Evolutionary conservation across 2,888 invertebrate genomes (phyloP), one percentile per base, ranked within the genome.

Genomic region (Sinelater perroti): DNA sequence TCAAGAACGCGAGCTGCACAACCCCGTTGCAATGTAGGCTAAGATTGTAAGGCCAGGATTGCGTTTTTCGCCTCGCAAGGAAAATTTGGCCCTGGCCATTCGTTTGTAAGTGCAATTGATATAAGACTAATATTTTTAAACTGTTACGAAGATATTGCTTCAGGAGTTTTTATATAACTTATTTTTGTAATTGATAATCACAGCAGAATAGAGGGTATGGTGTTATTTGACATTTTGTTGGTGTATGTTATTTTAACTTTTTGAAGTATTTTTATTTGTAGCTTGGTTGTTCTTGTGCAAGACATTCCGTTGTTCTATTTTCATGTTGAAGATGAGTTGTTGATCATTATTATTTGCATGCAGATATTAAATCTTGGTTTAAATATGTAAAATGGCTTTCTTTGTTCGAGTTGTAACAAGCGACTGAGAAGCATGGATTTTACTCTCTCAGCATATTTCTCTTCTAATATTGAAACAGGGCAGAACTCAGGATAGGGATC

Each of bases 111-210:
- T 40, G 40, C 40, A 40, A 40, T 40, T 14, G 24, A 40, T 40
- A 14, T 40, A 40, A 40, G 40, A 40, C 40, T 40, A 24, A 40
- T n/a, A n/a, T 24, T 13, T 40, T 40, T 40, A n/a, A 3, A 35
- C 24, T 40, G 8, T 18, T 24, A 4, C 13, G 11, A 11, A 14
- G 24, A 16, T 38, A 11, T 21, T 38, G 17, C 24, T 38, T 38
- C 7, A 4, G 6, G 7, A 11, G 17, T 8, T 36, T 38, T 24
- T 24, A 24, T 40, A 6, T 40, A 40, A 40, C 21, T 24, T 40
- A 40, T 40, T 40, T 40, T 24, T 18, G 4, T 10, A 38, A 24
- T 14, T 24, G 18, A 14, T 35, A 10, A 33, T 13, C 33, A 18
- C n/a, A 30, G 4, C 3, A 30, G 10, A 30, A 30, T 6, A 24